phyloP scores from a whole-genome alignment of 2,113 vertebrate genomes.

The Podarcis muralis region DNA sequence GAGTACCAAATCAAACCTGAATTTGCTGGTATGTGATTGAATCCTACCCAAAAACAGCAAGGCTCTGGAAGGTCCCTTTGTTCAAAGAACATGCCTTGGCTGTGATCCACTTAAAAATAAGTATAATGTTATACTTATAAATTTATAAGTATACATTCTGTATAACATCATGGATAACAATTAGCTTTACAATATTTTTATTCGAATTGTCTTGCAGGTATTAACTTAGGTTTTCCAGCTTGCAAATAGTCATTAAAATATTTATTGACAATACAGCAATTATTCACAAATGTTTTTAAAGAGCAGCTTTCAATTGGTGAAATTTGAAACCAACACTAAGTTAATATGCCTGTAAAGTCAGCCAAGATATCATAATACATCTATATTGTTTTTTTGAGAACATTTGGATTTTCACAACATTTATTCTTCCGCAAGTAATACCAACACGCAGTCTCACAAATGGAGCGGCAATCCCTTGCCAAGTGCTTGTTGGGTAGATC shows the following conservation, averaged over 20 bases:
- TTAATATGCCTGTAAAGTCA: not conserved
- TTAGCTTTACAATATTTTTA: not conserved
- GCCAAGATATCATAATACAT: not conserved
- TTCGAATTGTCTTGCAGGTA: not conserved
- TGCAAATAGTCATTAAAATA: not conserved
- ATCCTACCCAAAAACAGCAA: too few relatives aligned
- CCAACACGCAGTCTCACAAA: not conserved
- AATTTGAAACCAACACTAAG: not conserved
- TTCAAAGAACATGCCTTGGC: not conserved
- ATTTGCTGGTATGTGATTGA: too few relatives aligned
- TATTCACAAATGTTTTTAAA: not conserved
- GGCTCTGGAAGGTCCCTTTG: not conserved
- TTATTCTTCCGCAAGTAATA: not conserved
- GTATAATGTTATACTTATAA: too few relatives aligned
- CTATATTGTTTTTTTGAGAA: not conserved
- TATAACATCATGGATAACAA: not conserved
- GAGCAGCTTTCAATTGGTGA: not conserved
- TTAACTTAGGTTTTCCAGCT: not conserved
- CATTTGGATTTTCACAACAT: not conserved
- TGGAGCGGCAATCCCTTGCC: not conserved
- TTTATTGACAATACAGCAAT: conserved; percentile 12
- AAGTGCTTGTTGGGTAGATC: not conserved
- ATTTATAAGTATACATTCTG: not conserved
- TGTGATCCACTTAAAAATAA: not conserved
- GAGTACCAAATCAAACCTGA: too few relatives aligned